Evolutionary conservation across 1,140 invertebrate genomes (phyloP).

Genomic region (Drosophila kepulauana): DNA sequence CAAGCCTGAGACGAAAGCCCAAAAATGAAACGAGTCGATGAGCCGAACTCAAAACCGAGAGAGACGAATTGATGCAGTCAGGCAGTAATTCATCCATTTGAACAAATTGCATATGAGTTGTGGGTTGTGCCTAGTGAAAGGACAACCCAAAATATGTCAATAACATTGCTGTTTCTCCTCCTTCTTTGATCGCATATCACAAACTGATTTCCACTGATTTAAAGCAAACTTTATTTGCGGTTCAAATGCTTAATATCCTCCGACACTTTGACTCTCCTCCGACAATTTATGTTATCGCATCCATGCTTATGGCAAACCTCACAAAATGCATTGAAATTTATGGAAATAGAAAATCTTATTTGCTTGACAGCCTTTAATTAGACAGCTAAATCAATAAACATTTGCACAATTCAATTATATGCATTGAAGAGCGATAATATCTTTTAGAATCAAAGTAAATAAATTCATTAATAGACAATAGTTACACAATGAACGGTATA

Average conservation of each 20-base stretch:
- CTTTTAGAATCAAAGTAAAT: no score
- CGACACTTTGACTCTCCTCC: background rate
- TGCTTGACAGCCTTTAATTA: no score
- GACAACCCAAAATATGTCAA: slow-evolving; percentile 8
- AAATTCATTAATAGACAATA: no score
- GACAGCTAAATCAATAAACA: no score
- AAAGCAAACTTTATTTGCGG: background rate
- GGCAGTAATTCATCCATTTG: background rate
- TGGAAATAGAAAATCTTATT: background rate
- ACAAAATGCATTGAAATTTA: background rate
- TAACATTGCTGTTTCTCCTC: background rate
- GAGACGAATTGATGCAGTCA: background rate
- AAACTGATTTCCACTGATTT: no score
- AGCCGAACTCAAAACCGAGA: background rate
- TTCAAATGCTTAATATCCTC: slow-evolving; percentile 7
- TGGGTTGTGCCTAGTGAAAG: background rate
- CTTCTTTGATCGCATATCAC: no score
- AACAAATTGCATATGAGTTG: slow-evolving; percentile 21
- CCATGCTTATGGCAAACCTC: no score
- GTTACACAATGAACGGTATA: no score
- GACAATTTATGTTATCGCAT: background rate
- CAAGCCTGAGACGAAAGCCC: slow-evolving; percentile 2
- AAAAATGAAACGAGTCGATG: slow-evolving; percentile 22
- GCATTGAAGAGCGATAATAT: no score
- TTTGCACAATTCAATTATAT: no score